Conservation (phyloP, 2,888 invertebrate species). For the Agrypnus murinus region DNA sequence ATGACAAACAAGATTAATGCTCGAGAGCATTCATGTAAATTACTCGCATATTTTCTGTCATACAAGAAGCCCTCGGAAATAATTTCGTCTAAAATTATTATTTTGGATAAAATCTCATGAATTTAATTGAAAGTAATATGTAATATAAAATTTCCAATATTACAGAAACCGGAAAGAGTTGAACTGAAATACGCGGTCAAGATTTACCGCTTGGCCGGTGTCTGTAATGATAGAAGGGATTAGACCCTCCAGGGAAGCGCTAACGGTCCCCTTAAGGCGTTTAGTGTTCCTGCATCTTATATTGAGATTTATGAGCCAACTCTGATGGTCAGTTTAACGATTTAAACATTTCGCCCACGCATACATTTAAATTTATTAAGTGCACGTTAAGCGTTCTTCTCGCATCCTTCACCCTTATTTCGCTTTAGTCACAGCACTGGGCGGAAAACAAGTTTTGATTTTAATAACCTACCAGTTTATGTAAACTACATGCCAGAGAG, state of each 20-base stretch:
- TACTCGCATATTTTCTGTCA: too few relatives aligned
- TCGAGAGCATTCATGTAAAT: too few relatives aligned
- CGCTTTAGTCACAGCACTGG: neutral
- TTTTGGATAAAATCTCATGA: too few relatives aligned
- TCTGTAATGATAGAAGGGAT: slow-evolving; percentile 57
- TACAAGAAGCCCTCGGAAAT: too few relatives aligned
- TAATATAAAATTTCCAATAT: slow-evolving; percentile 27
- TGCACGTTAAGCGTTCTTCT: slow-evolving; percentile 14
- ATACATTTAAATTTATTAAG: slow-evolving; percentile 41
- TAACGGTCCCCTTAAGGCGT: slow-evolving; percentile 53
- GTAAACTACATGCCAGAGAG: neutral
- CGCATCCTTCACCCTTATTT: slow-evolving; percentile 1
- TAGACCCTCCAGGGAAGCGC: slow-evolving; percentile 55
- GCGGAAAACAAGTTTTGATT: slow-evolving; percentile 2
- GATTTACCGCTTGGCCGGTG: slow-evolving; percentile 56
- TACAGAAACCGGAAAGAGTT: slow-evolving; percentile 32
- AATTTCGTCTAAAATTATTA: too few relatives aligned
- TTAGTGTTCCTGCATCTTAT: slow-evolving; percentile 63
- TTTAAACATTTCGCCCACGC: slow-evolving; percentile 52
- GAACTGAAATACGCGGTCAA: slow-evolving; percentile 50
- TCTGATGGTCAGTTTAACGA: slow-evolving; percentile 62
- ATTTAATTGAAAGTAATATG: slow-evolving; percentile 28
- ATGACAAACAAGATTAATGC: too few relatives aligned
- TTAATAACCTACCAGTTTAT: neutral
- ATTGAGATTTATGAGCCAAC: slow-evolving; percentile 65